Conservation (phyloP, 2,113 vertebrate species). For the Chascanopsetta lugubris region DNA sequence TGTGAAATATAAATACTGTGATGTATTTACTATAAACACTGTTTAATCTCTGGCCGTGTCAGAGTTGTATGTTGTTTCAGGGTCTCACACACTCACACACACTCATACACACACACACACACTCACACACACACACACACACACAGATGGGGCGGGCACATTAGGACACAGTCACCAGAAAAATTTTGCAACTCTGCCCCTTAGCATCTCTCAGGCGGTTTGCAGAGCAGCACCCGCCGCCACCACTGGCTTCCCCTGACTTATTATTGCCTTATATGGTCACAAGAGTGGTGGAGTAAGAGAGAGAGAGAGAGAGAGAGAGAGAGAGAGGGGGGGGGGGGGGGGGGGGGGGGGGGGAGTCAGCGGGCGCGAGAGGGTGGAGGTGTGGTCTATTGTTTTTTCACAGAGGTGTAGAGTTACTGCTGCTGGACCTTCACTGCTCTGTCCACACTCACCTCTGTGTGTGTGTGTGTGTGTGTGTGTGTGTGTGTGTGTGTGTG, state of each 20-base stretch:
- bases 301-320: constrained; percentile 51
- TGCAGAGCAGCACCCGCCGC: constrained; percentile 62
- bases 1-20: constrained; percentile 68
- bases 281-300: constrained; percentile 75
- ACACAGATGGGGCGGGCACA: constrained; percentile 29
- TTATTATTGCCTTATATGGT: constrained; percentile 85
- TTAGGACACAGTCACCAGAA: constrained; percentile 29
- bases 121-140: constrained; percentile 35
- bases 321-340: constrained; percentile 80
- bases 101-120: constrained; percentile 57
- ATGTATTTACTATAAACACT: constrained; percentile 74
- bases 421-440: constrained; percentile 60
- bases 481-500: too few relatives aligned
- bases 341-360: constrained; percentile 64
- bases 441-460: constrained; percentile 46
- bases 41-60: constrained; percentile 13
- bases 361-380: constrained; percentile 56
- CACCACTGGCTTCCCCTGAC: constrained; percentile 65
- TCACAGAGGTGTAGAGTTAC: constrained; percentile 78
- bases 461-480: too few relatives aligned
- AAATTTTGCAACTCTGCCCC: constrained; percentile 63
- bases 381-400: constrained; percentile 80
- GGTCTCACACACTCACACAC: background rate
- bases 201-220: constrained; percentile 32
- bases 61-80: constrained; percentile 34